phyloP scores from a whole-genome alignment of 2,888 invertebrate genomes.

The Drosophila nr. perissopoda region DNA sequence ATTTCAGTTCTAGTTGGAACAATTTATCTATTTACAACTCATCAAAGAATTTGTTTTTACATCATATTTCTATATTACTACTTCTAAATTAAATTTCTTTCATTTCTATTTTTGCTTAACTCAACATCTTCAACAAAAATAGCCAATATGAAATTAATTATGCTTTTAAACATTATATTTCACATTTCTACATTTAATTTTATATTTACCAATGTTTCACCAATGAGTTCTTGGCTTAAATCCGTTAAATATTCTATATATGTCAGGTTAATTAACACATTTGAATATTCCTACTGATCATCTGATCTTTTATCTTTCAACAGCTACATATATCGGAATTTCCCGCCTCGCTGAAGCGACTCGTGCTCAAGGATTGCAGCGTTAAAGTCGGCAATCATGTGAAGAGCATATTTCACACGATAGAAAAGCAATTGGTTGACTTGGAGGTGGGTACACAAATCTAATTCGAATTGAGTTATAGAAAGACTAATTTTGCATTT shows the following conservation, averaged over 20 bases:
- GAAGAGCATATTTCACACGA: conserved; percentile 82
- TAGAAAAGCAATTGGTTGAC: conserved; percentile 79
- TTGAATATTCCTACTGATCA: not conserved
- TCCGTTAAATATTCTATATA: too few relatives aligned
- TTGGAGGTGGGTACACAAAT: conserved; percentile 69
- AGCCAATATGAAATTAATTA: not conserved
- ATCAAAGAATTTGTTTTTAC: not conserved
- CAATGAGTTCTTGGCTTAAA: not conserved
- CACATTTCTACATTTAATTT: not conserved
- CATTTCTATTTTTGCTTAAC: not conserved
- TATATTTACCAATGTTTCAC: too few relatives aligned
- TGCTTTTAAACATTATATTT: not conserved
- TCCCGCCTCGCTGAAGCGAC: conserved; percentile 87
- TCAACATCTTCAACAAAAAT: not conserved
- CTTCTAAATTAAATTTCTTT: not conserved
- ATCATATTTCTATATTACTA: not conserved
- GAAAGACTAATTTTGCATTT: not conserved
- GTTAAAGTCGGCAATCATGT: conserved; percentile 75
- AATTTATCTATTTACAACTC: not conserved
- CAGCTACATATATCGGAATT: conserved; percentile 88
- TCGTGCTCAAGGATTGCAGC: conserved; percentile 85
- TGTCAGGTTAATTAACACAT: not conserved
- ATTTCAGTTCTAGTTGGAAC: not conserved
- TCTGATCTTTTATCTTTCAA: conserved; percentile 19
- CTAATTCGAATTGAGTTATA: not conserved